Evolutionary conservation across 2,888 invertebrate genomes (phyloP).

Genomic region (Noctua comes): DNA sequence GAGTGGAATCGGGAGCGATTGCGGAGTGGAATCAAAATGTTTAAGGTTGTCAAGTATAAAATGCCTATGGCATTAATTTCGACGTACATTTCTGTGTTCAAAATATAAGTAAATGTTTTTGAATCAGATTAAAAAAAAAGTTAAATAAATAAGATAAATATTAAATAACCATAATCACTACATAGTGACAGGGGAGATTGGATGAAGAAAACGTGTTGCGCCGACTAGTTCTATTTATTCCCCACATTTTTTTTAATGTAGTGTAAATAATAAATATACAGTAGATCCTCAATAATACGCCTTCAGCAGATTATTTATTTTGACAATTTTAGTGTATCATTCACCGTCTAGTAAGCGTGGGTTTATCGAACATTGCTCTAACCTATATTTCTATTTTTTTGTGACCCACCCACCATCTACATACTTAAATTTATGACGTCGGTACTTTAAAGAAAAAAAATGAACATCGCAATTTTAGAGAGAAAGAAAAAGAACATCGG

Average conservation of each 20-base stretch:
- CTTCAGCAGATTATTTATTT: background rate
- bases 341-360: conserved; percentile 5
- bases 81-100: background rate
- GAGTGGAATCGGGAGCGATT: background rate
- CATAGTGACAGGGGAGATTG: too few relatives aligned
- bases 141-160: background rate
- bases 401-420: background rate
- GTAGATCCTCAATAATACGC: background rate
- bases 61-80: background rate
- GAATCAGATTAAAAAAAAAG: background rate
- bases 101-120: background rate
- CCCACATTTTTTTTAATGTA: background rate
- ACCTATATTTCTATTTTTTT: background rate
- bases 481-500: background rate
- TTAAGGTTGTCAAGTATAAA: background rate
- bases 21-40: background rate
- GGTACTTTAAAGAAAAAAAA: background rate
- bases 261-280: background rate
- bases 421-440: background rate
- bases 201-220: too few relatives aligned
- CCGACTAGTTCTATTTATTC: background rate
- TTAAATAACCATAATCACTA: background rate
- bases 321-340: conserved; percentile 1
- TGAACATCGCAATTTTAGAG: background rate
- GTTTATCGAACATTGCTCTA: conserved; percentile 1